phyloP scores from a whole-genome alignment of 2,888 invertebrate genomes.

The Cecidostiba fungosa region DNA sequence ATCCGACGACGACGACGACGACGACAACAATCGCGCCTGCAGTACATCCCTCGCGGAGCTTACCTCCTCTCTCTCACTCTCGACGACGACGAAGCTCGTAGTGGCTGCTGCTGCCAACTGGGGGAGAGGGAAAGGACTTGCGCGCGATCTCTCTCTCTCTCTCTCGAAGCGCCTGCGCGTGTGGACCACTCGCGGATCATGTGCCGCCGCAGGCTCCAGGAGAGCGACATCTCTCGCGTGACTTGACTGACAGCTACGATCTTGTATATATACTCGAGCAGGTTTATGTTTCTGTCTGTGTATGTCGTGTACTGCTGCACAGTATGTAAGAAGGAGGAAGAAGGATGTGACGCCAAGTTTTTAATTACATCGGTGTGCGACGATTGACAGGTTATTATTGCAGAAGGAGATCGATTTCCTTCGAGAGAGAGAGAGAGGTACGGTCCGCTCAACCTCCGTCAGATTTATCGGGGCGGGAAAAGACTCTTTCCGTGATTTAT shows the following conservation, averaged over 20 bases:
- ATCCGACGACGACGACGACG: background rate
- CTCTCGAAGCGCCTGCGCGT: background rate
- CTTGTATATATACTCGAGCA: background rate
- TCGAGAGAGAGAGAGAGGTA: no score
- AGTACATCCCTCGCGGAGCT: background rate
- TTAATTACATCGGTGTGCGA: background rate
- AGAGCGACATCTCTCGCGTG: background rate
- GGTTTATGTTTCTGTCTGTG: conserved; percentile 26
- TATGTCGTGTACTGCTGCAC: background rate
- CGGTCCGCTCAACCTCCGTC: no score
- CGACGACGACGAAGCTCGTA: background rate
- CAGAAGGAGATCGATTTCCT: conserved; percentile 17
- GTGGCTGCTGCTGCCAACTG: conserved; percentile 1
- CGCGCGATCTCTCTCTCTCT: no score
- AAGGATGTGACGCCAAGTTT: no score
- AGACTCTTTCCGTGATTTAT: background rate
- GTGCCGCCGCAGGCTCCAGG: no score
- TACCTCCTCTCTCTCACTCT: conserved; percentile 4
- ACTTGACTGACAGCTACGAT: conserved; percentile 14
- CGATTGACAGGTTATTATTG: background rate
- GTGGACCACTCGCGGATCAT: background rate
- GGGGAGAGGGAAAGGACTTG: conserved; percentile 30
- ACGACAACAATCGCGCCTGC: conserved; percentile 11
- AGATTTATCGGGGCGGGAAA: conserved; percentile 4
- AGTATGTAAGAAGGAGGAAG: no score